Percentiles rank a stretch among this genome's conserved stretches.
These are phyloP conservation scores for Danio choprae DNA, from an alignment of 2,797 vertebrate genomes.

Conservation along the genomic window DNA sequence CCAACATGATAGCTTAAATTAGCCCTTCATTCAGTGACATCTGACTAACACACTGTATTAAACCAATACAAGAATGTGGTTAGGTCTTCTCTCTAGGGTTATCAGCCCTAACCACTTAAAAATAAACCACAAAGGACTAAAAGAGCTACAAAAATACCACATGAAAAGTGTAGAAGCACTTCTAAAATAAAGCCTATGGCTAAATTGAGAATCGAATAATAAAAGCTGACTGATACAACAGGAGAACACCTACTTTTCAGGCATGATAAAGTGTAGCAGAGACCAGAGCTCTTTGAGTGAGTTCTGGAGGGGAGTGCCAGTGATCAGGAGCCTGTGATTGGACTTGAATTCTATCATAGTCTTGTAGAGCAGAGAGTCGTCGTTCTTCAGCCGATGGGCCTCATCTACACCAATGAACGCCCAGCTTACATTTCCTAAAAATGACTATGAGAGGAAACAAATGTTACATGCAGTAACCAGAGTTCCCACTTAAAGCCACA, in stretches of 20 bases:
- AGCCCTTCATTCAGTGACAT: background rate
- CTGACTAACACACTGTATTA: background rate
- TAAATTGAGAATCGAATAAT: background rate
- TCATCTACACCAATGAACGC: constrained; percentile 97
- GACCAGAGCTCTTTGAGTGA: constrained; percentile 99
- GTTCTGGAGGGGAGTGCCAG: constrained; percentile 97
- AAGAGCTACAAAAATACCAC: constrained; percentile 4
- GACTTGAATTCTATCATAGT: constrained; percentile 99
- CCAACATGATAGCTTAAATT: constrained; percentile 19
- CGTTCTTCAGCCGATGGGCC: constrained; percentile 97
- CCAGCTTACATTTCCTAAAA: constrained; percentile 95
- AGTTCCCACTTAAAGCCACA: too few relatives aligned
- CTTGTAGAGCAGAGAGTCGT: constrained; percentile 97
- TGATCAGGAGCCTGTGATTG: constrained; percentile 97
- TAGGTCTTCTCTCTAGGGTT: background rate
- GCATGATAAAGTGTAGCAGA: constrained; percentile 98
- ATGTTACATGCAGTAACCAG: background rate
- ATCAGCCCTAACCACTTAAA: background rate
- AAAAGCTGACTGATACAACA: background rate
- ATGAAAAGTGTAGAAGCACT: background rate
- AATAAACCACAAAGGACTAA: background rate
- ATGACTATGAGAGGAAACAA: constrained; percentile 80
- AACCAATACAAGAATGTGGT: background rate
- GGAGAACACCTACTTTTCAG: constrained; percentile 89
- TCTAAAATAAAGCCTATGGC: background rate